Conservation (phyloP, 2,888 invertebrate genomes). For the Cistogaster globosa region DNA sequence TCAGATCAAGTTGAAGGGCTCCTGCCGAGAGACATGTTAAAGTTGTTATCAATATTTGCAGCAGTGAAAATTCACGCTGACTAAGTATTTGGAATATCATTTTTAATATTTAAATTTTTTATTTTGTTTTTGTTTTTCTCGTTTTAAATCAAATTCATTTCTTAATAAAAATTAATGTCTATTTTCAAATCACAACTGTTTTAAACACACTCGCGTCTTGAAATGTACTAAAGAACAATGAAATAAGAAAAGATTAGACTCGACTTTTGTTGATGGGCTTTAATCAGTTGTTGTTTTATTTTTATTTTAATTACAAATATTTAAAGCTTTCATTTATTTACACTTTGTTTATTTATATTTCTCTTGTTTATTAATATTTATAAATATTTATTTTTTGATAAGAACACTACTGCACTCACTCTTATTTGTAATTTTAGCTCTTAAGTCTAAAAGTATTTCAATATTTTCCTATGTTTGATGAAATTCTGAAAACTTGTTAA, state of each 20-base stretch:
- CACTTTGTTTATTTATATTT: not conserved
- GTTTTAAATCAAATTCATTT: not conserved
- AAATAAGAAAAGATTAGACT: not conserved
- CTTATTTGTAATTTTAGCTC: not conserved
- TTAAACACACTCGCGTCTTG: slow-evolving; percentile 32
- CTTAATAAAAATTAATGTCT: not conserved
- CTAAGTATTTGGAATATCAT: slow-evolving; percentile 22
- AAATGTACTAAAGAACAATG: slow-evolving; percentile 29
- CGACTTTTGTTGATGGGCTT: slow-evolving; percentile 17
- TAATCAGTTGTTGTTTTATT: slow-evolving; percentile 47
- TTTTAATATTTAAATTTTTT: slow-evolving; percentile 1
- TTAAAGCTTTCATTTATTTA: slow-evolving; percentile 19
- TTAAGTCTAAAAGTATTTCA: too few species aligned
- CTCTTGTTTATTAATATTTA: not conserved
- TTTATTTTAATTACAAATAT: not conserved
- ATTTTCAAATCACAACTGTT: not conserved
- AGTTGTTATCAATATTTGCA: slow-evolving; percentile 44
- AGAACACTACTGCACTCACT: not conserved
- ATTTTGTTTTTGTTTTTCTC: slow-evolving; percentile 18
- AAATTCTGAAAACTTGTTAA: not conserved
- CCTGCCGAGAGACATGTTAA: slow-evolving; percentile 9
- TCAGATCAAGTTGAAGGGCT: slow-evolving; percentile 73
- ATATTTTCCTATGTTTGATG: too few species aligned
- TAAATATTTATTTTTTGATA: slow-evolving; percentile 17
- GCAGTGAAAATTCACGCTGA: slow-evolving; percentile 34